Evolutionary conservation across 1,140 invertebrate species (phyloP).

Genomic region (Hyles euphorbiae): DNA sequence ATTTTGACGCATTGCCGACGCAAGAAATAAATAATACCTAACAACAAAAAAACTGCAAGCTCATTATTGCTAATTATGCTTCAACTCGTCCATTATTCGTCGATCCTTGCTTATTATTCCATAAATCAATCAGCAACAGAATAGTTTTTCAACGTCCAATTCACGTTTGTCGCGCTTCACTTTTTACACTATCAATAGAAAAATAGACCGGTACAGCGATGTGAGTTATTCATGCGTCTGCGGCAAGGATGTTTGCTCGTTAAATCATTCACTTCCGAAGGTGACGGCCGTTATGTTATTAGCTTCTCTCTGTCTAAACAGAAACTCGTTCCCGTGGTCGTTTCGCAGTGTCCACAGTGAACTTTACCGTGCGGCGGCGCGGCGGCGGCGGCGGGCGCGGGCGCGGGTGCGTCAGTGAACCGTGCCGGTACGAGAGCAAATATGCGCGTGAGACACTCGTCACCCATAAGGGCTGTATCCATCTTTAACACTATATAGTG

Average conservation of each 20-base stretch:
- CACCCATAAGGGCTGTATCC: constrained; percentile 29
- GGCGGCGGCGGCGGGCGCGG: constrained; percentile 19
- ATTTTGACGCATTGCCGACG: neutral
- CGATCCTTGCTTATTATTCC: neutral
- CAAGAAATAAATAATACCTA: no score
- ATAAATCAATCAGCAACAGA: neutral
- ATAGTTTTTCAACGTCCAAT: neutral
- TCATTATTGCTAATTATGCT: neutral
- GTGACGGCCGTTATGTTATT: constrained; percentile 22
- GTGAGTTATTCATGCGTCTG: constrained; percentile 22
- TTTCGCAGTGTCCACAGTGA: constrained; percentile 47
- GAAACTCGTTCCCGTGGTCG: constrained; percentile 25
- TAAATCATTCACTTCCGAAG: constrained; percentile 36
- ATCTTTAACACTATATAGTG: constrained; percentile 7
- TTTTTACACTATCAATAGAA: no score
- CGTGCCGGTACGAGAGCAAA: constrained; percentile 46
- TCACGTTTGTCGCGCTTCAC: neutral
- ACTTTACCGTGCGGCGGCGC: constrained; percentile 36
- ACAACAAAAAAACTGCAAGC: neutral
- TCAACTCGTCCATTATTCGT: neutral
- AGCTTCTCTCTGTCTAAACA: constrained; percentile 18
- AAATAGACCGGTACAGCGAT: no score
- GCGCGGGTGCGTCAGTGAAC: constrained; percentile 34
- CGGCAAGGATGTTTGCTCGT: constrained; percentile 32
- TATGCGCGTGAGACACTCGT: constrained; percentile 46